Conservation (phyloP, 2,113 vertebrate genomes). For the Trematomus loennbergii region DNA sequence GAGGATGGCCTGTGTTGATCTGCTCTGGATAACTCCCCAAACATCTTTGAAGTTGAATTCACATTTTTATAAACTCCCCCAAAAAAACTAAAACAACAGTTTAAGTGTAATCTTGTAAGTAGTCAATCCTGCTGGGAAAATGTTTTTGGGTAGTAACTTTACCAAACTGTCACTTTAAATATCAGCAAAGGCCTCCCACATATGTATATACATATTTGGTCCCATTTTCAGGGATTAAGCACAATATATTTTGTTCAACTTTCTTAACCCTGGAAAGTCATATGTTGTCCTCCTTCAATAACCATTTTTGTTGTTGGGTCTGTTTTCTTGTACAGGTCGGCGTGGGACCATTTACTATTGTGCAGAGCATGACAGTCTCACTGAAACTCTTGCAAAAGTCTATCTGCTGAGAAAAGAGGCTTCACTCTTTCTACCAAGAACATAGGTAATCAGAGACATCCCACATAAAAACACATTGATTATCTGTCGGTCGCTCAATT, state of each 20-base stretch:
- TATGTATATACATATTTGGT: not conserved
- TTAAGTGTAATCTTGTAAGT: not conserved
- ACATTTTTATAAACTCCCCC: not conserved
- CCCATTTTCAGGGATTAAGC: not conserved
- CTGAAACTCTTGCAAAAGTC: constrained; percentile 74
- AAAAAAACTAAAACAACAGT: not conserved
- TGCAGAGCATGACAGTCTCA: constrained; percentile 82
- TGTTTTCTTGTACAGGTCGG: constrained; percentile 54
- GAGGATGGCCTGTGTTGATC: not conserved
- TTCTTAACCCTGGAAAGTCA: not conserved
- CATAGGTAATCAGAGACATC: constrained; percentile 74
- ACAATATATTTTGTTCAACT: not conserved
- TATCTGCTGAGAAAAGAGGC: constrained; percentile 68
- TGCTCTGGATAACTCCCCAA: not conserved
- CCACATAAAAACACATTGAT: not conserved
- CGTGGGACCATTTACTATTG: constrained; percentile 76
- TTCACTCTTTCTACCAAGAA: constrained; percentile 83
- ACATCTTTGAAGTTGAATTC: not conserved
- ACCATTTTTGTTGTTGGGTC: not conserved
- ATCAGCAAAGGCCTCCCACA: not conserved
- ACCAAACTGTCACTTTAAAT: not conserved
- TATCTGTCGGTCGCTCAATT: not conserved
- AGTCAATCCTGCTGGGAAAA: too few species aligned
- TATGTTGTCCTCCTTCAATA: not conserved
- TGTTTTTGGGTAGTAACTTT: not conserved